These are phyloP conservation scores for Petrosia ficiformis DNA, from an alignment of 37 sponge, comb jelly and placozoan species.

Conservation along the genomic window DNA sequence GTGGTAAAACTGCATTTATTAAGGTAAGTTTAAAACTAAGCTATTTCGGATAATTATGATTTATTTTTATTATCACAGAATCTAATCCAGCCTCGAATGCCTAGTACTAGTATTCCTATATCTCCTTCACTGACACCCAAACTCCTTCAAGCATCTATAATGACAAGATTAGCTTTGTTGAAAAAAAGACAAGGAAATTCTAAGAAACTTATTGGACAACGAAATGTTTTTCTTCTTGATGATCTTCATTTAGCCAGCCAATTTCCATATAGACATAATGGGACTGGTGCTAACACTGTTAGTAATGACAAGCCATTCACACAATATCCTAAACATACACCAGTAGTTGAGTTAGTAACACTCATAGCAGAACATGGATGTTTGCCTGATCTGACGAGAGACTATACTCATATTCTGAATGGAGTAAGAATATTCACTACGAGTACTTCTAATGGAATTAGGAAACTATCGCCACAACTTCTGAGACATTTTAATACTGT, in stretches of 20 bases:
- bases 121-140: conserved; percentile 7
- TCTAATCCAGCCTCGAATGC: conserved; percentile 6
- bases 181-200: not conserved
- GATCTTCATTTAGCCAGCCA: conserved; percentile 53
- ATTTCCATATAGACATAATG: not conserved
- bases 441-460: conserved; percentile 9
- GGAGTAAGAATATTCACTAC: conserved; percentile 23
- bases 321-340: too few relatives aligned
- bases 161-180: conserved; percentile 5
- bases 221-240: conserved; percentile 48
- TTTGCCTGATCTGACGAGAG: conserved; percentile 15
- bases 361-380: conserved; percentile 11
- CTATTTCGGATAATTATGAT: too few relatives aligned
- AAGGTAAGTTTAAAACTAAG: too few relatives aligned
- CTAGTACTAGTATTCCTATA: conserved; percentile 23
- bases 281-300: not conserved
- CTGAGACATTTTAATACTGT: conserved; percentile 25
- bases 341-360: conserved; percentile 17
- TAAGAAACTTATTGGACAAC: not conserved
- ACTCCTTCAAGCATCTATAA: conserved; percentile 25
- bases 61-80: not conserved
- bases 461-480: conserved; percentile 14
- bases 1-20: conserved; percentile 61
- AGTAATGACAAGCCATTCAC: not conserved
- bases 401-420: conserved; percentile 23